These are phyloP conservation scores for Holcopasites calliopsidis DNA, from an alignment of 1,140 invertebrate genomes.

Conservation along the genomic window DNA sequence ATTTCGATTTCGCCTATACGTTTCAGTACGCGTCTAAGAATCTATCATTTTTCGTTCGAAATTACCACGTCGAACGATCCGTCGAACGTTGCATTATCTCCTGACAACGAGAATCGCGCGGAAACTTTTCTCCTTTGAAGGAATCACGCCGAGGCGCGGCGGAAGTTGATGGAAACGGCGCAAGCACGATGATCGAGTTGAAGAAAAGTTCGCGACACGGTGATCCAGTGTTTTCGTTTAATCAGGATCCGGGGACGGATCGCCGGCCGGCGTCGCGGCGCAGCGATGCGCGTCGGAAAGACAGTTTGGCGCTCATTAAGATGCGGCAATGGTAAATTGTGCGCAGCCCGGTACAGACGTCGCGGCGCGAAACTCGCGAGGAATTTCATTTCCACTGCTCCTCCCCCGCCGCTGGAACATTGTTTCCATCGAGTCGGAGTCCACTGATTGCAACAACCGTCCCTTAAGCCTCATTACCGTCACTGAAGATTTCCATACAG, in stretches of 20 bases:
- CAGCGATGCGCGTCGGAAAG: neutral
- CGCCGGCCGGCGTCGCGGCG: neutral
- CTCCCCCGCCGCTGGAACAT: neutral
- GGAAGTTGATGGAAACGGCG: neutral
- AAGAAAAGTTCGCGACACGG: slow-evolving; percentile 1
- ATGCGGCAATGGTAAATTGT: slow-evolving; percentile 42
- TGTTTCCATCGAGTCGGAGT: slow-evolving; percentile 32
- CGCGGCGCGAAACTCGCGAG: slow-evolving; percentile 32
- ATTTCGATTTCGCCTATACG: no score
- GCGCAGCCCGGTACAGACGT: neutral
- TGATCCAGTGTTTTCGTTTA: slow-evolving; percentile 19
- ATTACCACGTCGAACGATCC: neutral
- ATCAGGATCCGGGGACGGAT: neutral
- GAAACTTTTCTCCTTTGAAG: no score
- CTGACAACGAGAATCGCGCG: no score
- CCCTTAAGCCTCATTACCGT: slow-evolving; percentile 47
- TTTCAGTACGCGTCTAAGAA: no score
- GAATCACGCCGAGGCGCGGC: neutral
- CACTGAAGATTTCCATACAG: slow-evolving; percentile 45
- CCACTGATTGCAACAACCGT: slow-evolving; percentile 43
- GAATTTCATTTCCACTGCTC: slow-evolving; percentile 52
- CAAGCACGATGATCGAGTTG: slow-evolving; percentile 1
- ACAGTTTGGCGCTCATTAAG: slow-evolving; percentile 55
- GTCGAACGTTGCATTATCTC: no score
- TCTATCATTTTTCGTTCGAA: neutral